These are phyloP conservation scores for Acropternis orthonyx DNA, from an alignment of 2,797 vertebrate species.

Conservation along the genomic window DNA sequence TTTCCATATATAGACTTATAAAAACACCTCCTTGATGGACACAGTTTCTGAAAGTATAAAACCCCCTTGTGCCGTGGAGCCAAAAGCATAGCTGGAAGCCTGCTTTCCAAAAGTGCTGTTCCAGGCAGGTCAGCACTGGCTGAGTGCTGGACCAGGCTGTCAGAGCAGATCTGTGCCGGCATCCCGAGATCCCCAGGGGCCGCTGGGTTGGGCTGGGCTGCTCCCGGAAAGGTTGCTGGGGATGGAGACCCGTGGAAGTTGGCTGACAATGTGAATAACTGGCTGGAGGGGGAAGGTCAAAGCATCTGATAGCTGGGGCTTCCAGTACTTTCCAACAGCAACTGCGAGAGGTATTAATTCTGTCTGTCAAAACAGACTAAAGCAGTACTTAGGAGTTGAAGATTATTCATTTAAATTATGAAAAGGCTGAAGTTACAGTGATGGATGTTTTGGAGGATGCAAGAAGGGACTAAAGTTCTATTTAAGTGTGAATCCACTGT, in stretches of 20 bases:
- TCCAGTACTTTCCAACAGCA: not conserved
- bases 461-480: constrained; percentile 34
- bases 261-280: not conserved
- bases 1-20: not conserved
- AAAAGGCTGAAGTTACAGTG: constrained; percentile 50
- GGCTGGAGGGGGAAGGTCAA: not conserved
- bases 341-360: constrained; percentile 40
- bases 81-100: not conserved
- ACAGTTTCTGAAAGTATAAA: not conserved
- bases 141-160: accelerated
- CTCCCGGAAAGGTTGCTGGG: accelerated
- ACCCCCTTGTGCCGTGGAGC: not conserved
- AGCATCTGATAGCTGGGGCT: not conserved
- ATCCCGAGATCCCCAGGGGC: accelerated
- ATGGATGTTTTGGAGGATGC: constrained; percentile 50
- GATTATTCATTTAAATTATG: constrained; percentile 57
- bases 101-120: accelerated
- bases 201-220: not conserved
- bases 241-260: accelerated
- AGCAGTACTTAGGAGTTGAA: constrained; percentile 31
- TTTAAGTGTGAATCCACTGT: constrained; percentile 50
- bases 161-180: accelerated
- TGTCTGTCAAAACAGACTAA: constrained; percentile 45
- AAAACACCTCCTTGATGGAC: not conserved
- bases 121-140: accelerated